Evolutionary conservation across 2,797 vertebrate species (phyloP).

Genomic region (Myotis daubentonii): DNA sequence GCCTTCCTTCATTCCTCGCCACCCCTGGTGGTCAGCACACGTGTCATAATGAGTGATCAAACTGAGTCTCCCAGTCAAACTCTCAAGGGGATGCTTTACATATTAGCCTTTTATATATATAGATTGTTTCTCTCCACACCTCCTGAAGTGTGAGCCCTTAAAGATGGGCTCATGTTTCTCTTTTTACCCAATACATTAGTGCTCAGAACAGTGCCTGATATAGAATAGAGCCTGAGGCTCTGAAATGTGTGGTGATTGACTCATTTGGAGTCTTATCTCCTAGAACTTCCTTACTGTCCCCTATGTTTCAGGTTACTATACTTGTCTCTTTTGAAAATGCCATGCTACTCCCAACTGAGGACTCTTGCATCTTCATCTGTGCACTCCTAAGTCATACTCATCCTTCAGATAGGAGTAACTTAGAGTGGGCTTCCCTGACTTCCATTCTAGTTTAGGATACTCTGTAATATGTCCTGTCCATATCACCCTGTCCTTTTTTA

Average conservation of each 20-base stretch:
- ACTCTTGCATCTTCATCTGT: neutral
- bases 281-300: neutral
- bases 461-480: neutral
- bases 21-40: no score
- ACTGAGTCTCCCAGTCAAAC: no score
- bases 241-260: neutral
- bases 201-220: neutral
- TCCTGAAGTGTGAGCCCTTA: neutral
- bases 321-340: neutral
- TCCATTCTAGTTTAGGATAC: neutral
- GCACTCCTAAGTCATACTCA: neutral
- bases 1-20: no score
- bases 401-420: neutral
- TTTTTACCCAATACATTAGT: neutral
- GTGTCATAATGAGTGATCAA: no score
- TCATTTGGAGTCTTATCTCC: neutral
- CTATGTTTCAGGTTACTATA: neutral
- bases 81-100: no score
- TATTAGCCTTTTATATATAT: no score
- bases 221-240: neutral
- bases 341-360: neutral
- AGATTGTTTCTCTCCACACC: neutral
- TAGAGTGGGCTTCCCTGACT: neutral
- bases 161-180: neutral
- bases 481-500: neutral